Base-by-base conservation (phyloP, 2,888 invertebrate species). In the Drosophila melanocephala region DNA sequence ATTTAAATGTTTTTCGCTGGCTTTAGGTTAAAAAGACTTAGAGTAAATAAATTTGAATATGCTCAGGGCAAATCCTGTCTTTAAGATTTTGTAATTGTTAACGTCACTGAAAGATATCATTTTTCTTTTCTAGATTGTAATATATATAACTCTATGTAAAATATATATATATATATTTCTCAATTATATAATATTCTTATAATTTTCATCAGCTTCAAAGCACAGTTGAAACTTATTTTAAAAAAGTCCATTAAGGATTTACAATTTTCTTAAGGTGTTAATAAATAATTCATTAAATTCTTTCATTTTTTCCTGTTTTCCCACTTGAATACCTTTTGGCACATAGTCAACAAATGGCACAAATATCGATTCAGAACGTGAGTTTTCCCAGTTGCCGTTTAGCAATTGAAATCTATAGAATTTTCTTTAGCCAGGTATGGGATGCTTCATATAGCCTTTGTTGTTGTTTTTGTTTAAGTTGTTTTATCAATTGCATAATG, bases 401-500 rank as follows among this genome's bases (percentile, higher is more conserved):
- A 10, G 58, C 16, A 55, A 60, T 64, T 70, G 63, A 74, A 58
- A 64, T 63, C 47, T 22, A 61, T 66, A 50, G 32, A 61, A 52
- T 61, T 53, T 53, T 57, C 4, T 26, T 14, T 44, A 30, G 59
- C 19, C 30, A 47, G 12, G 68, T 47, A 5, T 59, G 51, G 19
- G 52, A 39, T 58, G 32, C 50, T 60, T 52, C 33, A 50, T 19
- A 63, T 60, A 60, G 42, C 12, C 47, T 26, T 53, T 59, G 50
- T 58, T 78, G 67, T 47, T 53, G 52, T 52, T 71, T 70, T 50
- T 51, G 52, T 52, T 71, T 72, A 51, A 47, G 65, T 56, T 50
- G 50, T 69, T 69, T 61, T 30, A 65, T 57, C 59, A 78, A 75
- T 88, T 87, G 87, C 87, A 88, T 87, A 86, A 88, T 83, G 82